Evolutionary conservation across 1,140 invertebrate species (phyloP), one percentile per base, ranked within the genome.

Genomic region (Cydia strobilella): DNA sequence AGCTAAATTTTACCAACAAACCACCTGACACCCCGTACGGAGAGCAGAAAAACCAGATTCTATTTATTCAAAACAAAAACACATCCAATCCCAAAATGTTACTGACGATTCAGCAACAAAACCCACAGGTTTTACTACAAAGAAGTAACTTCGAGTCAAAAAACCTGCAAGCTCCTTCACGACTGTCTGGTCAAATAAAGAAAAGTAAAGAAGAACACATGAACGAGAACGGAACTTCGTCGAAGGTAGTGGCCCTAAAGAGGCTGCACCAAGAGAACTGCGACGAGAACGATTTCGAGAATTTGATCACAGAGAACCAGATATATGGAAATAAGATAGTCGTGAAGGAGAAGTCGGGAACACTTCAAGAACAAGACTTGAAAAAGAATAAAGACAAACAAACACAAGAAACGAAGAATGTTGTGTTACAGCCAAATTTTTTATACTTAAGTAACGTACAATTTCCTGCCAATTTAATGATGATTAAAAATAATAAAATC

Each of bases 281-380:
- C 75, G 93, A 93, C 76, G 92, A 93, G 79, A 93, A 93, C 76
- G 93, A 93, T 76, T 93, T 93, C 79, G 93, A 93, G 79, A 93
- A 93, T 83, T 85, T 93, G 75, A 93, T 93, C 31, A 93, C 93
- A 3, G 93, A 93, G 84, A 93, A 93, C 85, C 93, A 93, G 87
- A 93, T 93, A 74, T 93, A 93, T 83, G 93, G 92, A 45, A 92
- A 93, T 69, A 93, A 93, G 84, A 93, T 93, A 84, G 92, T 93
- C 82, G 91, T 93, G 82, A 93, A 93, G 88, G 92, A 93, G 87
- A 93, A 93, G 76, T 89, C 86, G 31, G 90, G 87, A 23, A 92
- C 86, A n/a, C 82, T 77, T 45, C 89, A 90, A 79, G 88, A 92
- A 65, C 87, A 90, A 82, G 88, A 90, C 39, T 84, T 90, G 69